Evolutionary conservation across 2,888 invertebrate genomes (phyloP).

Genomic region (Leucoma salicis): DNA sequence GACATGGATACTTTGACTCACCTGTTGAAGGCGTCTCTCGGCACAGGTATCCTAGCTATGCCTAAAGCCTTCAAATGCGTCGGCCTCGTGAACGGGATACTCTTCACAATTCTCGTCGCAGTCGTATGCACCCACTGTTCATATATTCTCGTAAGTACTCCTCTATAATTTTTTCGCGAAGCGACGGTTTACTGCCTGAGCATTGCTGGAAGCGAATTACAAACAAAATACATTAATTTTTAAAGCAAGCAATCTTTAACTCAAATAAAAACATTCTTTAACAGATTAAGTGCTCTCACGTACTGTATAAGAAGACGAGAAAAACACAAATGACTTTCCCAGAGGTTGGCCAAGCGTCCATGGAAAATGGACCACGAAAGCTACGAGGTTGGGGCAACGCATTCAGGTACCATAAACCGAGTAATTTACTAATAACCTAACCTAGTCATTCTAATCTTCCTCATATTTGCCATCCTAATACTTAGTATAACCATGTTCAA

Average conservation of each 20-base stretch:
- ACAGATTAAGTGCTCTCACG: conserved; percentile 92
- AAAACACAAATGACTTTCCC: conserved; percentile 91
- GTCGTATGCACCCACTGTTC: conserved; percentile 97
- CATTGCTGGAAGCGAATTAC: conserved; percentile 4
- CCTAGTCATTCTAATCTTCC: too few species aligned
- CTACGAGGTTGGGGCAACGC: conserved; percentile 83
- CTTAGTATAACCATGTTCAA: too few species aligned
- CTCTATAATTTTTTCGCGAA: background rate
- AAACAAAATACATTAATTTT: background rate
- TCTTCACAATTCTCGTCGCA: conserved; percentile 92
- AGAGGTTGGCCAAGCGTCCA: conserved; percentile 91
- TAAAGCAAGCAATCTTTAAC: background rate
- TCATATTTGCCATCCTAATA: too few species aligned
- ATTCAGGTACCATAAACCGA: conserved; percentile 87
- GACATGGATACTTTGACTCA: conserved; percentile 96
- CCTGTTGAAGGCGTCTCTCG: conserved; percentile 96
- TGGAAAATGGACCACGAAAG: conserved; percentile 88
- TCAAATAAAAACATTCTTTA: conserved; percentile 15
- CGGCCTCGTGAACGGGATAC: conserved; percentile 92
- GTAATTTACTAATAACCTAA: too few species aligned
- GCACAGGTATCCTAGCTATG: conserved; percentile 97
- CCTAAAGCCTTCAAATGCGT: conserved; percentile 94
- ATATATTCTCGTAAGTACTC: conserved; percentile 86
- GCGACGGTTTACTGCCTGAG: conserved; percentile 5
- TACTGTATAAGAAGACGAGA: conserved; percentile 87